Conservation (phyloP, 1,140 invertebrate genomes). For the Drosophila azteca region DNA sequence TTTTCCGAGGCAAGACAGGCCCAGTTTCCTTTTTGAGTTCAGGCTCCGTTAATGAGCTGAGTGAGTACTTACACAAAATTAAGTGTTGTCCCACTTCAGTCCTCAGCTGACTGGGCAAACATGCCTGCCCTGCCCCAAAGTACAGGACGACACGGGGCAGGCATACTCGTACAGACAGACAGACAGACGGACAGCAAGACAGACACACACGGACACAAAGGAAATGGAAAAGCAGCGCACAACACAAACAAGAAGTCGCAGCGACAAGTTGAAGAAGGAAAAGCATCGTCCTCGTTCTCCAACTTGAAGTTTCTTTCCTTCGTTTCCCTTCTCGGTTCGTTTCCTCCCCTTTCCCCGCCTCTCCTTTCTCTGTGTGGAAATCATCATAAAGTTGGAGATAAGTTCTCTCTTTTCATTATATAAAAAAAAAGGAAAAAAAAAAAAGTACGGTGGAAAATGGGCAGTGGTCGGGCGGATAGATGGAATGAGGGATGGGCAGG, state of each 20-base stretch:
- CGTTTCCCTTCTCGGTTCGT: background rate
- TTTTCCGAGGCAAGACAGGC: slow-evolving; percentile 40
- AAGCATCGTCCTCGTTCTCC: slow-evolving; percentile 42
- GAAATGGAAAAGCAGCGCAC: slow-evolving; percentile 73
- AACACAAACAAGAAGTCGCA: slow-evolving; percentile 68
- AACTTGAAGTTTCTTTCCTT: slow-evolving; percentile 35
- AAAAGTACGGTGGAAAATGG: slow-evolving; percentile 49
- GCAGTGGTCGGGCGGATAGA: slow-evolving; percentile 36
- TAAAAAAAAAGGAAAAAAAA: slow-evolving; percentile 29
- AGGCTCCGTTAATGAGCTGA: slow-evolving; percentile 76
- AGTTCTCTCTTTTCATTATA: slow-evolving; percentile 80
- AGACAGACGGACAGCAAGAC: slow-evolving; percentile 14
- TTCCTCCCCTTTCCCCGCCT: background rate
- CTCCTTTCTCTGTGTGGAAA: slow-evolving; percentile 61
- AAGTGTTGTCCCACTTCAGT: slow-evolving; percentile 79
- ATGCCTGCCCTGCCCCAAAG: slow-evolving; percentile 35
- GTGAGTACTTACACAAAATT: slow-evolving; percentile 83
- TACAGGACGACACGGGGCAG: slow-evolving; percentile 15
- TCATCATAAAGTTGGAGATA: slow-evolving; percentile 82
- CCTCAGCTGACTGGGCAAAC: slow-evolving; percentile 73
- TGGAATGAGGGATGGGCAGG: background rate
- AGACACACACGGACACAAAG: slow-evolving; percentile 60
- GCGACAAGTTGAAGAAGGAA: slow-evolving; percentile 76
- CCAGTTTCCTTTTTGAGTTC: slow-evolving; percentile 53
- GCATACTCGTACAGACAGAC: slow-evolving; percentile 13